Percentiles rank a stretch among this genome's conserved stretches.
These are phyloP conservation scores for Drosophila novamexicana DNA, from an alignment of 1,140 invertebrate genomes.

Conservation along the genomic window DNA sequence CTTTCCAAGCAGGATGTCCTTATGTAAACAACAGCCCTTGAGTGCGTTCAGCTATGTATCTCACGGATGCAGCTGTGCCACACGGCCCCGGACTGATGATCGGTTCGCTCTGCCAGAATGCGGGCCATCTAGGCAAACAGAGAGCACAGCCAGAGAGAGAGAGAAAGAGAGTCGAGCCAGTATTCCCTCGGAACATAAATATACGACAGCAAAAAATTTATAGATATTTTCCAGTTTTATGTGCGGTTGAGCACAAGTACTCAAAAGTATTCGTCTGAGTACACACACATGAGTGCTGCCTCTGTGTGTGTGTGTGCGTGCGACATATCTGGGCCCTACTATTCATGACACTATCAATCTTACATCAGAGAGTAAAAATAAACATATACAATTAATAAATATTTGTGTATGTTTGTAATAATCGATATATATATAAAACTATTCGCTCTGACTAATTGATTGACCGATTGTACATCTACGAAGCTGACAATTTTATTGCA, in stretches of 20 bases:
- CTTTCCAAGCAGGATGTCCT: slow-evolving; percentile 11
- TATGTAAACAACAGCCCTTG: slow-evolving; percentile 11
- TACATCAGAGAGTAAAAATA: not conserved
- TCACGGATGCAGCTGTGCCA: slow-evolving; percentile 17
- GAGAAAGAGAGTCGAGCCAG: not conserved
- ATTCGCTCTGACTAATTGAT: too few species aligned
- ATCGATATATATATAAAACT: too few species aligned
- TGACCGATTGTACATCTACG: too few species aligned
- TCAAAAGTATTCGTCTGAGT: too few species aligned
- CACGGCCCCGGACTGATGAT: not conserved
- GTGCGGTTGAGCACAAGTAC: not conserved
- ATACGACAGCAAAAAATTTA: not conserved
- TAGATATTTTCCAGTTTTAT: not conserved
- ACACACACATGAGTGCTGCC: too few species aligned
- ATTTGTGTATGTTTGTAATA: too few species aligned
- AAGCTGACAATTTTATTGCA: too few species aligned
- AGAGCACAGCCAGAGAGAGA: not conserved
- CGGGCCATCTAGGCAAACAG: slow-evolving; percentile 33
- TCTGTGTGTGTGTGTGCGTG: too few species aligned
- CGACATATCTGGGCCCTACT: not conserved
- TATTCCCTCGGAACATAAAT: not conserved
- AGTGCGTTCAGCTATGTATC: slow-evolving; percentile 13
- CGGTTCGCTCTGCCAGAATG: slow-evolving; percentile 9
- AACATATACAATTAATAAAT: not conserved
- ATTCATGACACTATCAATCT: not conserved